Evolutionary conservation across 2,797 vertebrate genomes (phyloP).

Genomic region (Pantherophis vulpinus): DNA sequence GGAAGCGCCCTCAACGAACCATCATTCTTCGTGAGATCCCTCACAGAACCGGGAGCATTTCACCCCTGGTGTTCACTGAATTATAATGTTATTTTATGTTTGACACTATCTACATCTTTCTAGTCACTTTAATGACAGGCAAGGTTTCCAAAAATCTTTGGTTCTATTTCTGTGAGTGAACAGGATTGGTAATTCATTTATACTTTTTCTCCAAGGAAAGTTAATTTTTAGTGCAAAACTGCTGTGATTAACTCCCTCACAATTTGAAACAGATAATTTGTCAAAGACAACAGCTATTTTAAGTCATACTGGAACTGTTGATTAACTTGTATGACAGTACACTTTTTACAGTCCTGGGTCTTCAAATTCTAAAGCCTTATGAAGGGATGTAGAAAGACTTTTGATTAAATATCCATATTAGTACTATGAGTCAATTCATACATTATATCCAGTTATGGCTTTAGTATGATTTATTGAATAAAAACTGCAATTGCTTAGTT

Average conservation of each 20-base stretch:
- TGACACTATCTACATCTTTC: not conserved
- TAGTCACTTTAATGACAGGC: not conserved
- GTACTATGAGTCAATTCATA: not conserved
- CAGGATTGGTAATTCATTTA: conserved; percentile 58
- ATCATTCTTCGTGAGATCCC: too few species aligned
- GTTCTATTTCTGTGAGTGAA: conserved; percentile 54
- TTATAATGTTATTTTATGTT: not conserved
- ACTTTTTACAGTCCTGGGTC: conserved; percentile 56
- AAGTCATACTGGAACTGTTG: conserved; percentile 67
- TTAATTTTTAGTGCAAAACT: conserved; percentile 63
- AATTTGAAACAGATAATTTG: conserved; percentile 67
- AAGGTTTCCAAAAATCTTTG: conserved; percentile 16
- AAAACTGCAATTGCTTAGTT: not conserved
- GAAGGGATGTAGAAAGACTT: conserved; percentile 22
- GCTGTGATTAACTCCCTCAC: conserved; percentile 72
- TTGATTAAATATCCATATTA: not conserved
- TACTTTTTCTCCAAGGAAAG: conserved; percentile 48
- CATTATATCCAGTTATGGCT: not conserved
- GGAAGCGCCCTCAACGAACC: too few species aligned
- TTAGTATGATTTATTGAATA: not conserved
- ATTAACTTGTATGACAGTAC: conserved; percentile 72
- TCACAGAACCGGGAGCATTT: too few species aligned
- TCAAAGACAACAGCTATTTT: conserved; percentile 65
- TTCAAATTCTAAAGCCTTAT: conserved; percentile 53
- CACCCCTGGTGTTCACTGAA: not conserved